A percentile compares a stretch with the other conserved stretches of the same genome.
Conservation (phyloP, 1,140 invertebrate species). For the Aphaenogaster ashmeadi region DNA sequence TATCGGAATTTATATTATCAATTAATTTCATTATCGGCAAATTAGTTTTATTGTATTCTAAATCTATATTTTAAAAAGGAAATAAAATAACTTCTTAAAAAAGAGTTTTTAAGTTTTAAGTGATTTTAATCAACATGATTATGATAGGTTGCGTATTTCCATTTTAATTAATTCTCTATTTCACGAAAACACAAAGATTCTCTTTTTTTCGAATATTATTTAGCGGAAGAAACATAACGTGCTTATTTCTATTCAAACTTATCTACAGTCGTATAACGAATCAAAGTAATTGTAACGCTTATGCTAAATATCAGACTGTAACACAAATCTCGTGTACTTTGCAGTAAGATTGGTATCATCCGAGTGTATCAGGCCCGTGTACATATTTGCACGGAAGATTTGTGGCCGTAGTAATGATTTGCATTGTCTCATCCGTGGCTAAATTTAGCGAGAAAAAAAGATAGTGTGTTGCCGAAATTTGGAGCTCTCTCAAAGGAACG, state of each 20-base stretch:
- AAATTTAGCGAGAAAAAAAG: background rate
- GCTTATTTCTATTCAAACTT: slow-evolving; percentile 15
- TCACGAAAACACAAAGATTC: background rate
- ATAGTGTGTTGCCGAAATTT: background rate
- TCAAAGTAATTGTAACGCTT: background rate
- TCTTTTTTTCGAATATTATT: background rate
- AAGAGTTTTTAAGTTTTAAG: background rate
- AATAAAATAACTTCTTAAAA: background rate
- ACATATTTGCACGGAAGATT: slow-evolving; percentile 11
- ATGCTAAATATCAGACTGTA: background rate
- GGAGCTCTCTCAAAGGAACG: background rate
- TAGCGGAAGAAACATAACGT: background rate
- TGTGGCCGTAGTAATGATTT: slow-evolving; percentile 7
- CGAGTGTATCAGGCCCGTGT: background rate
- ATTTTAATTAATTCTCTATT: background rate
- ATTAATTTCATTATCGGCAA: background rate
- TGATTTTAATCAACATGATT: background rate
- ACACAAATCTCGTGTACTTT: background rate
- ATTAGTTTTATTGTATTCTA: background rate
- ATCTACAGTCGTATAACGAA: background rate
- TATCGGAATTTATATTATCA: background rate
- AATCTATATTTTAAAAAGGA: background rate
- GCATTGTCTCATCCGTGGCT: background rate
- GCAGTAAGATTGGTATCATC: background rate
- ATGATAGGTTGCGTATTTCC: background rate